Conservation (phyloP, 2,113 vertebrate species). For the Channa argus region DNA sequence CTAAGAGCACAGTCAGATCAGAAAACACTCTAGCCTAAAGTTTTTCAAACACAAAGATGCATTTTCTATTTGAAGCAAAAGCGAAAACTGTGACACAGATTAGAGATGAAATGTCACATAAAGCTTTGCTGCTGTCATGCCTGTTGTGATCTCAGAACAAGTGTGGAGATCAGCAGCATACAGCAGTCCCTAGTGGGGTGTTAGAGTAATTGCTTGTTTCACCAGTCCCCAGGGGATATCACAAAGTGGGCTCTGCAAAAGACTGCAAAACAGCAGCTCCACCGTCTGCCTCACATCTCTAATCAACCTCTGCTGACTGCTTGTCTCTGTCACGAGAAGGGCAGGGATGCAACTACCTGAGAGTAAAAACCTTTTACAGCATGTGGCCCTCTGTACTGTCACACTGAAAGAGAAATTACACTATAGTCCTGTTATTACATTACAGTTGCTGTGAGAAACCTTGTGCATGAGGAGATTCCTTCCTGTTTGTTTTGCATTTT, state of each 20-base stretch:
- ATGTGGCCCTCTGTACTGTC: neutral
- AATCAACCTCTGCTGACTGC: constrained; percentile 23
- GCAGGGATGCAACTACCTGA: neutral
- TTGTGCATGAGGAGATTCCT: no score
- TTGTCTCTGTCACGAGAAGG: constrained; percentile 18
- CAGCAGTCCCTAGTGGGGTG: constrained; percentile 76
- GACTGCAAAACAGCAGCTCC: constrained; percentile 33
- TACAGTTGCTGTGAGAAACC: neutral
- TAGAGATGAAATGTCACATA: constrained; percentile 33
- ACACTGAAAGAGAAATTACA: neutral
- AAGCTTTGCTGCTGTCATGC: constrained; percentile 21
- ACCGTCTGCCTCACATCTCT: constrained; percentile 26
- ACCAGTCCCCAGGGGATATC: constrained; percentile 45
- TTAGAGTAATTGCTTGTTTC: constrained; percentile 70
- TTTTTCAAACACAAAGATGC: constrained; percentile 16
- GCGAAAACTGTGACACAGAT: constrained; percentile 27
- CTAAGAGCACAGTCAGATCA: constrained; percentile 20
- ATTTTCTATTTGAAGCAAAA: constrained; percentile 21
- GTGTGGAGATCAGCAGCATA: constrained; percentile 49
- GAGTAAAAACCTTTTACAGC: neutral
- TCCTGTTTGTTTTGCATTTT: no score
- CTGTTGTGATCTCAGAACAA: constrained; percentile 32
- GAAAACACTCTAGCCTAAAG: constrained; percentile 14
- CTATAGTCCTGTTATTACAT: neutral
- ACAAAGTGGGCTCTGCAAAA: constrained; percentile 23